These are phyloP conservation scores for Gymnocypris eckloni DNA, from an alignment of 2,797 vertebrate genomes.

Conservation along the genomic window DNA sequence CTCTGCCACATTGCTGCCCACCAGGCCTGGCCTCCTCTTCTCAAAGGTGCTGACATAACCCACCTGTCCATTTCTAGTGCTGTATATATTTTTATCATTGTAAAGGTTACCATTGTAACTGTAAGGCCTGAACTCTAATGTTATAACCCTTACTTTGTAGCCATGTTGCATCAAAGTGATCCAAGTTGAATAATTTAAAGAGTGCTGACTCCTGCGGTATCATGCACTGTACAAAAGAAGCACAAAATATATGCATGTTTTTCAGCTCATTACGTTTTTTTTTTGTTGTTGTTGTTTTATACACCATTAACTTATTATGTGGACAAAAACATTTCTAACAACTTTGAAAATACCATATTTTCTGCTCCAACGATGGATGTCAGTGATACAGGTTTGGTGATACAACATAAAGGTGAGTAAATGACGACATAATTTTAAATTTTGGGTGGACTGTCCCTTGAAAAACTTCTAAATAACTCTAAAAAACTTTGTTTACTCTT, in stretches of 20 bases:
- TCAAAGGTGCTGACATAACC: conserved; percentile 3
- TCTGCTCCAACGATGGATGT: not conserved
- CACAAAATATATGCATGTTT: not conserved
- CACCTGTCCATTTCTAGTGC: conserved; percentile 18
- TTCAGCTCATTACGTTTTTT: not conserved
- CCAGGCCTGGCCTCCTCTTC: conserved; percentile 20
- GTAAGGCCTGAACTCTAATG: conserved; percentile 74
- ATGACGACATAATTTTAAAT: not conserved
- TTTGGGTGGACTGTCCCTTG: not conserved
- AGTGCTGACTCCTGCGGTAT: conserved; percentile 55
- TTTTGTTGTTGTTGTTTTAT: not conserved
- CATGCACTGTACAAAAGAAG: conserved; percentile 60
- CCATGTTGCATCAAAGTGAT: conserved; percentile 72
- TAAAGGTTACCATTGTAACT: no score
- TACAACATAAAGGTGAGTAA: not conserved
- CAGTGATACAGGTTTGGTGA: not conserved
- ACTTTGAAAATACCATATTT: not conserved
- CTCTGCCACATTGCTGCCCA: conserved; percentile 17
- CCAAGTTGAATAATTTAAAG: conserved; percentile 48
- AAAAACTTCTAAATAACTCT: not conserved
- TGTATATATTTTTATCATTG: conserved; percentile 54
- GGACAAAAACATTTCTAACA: not conserved
- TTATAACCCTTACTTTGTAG: conserved; percentile 77
- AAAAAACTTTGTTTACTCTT: not conserved
- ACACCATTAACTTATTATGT: not conserved